Percentiles rank a stretch among this genome's conserved stretches.
phyloP scores from a whole-genome alignment of 2,888 invertebrate species.

The Griposia aprilina region DNA sequence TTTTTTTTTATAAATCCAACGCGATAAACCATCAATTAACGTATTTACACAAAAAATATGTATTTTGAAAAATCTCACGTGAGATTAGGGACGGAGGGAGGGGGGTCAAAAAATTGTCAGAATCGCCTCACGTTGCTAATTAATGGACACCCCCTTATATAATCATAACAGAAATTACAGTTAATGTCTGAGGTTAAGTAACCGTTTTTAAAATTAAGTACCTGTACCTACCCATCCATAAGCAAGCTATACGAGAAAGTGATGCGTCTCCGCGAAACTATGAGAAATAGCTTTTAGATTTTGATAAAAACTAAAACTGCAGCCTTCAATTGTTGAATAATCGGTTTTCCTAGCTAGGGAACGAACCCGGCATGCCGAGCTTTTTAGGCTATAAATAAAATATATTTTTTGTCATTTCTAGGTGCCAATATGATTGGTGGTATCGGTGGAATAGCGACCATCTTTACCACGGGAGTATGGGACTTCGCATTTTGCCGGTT shows the following conservation, averaged over 20 bases:
- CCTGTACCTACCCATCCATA: background rate
- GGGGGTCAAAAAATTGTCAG: no score
- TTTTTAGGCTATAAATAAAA: background rate
- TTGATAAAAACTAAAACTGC: background rate
- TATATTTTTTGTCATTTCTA: constrained; percentile 64
- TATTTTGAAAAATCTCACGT: no score
- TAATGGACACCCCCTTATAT: no score
- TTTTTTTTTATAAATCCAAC: no score
- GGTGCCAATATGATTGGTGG: constrained; percentile 94
- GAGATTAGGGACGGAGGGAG: no score
- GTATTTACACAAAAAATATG: no score
- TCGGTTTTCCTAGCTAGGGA: background rate
- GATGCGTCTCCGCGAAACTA: background rate
- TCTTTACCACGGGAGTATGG: constrained; percentile 93
- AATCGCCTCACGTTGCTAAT: no score
- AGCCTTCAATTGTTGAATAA: background rate
- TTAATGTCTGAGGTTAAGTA: background rate
- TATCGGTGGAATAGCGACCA: constrained; percentile 92
- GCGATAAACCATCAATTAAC: no score
- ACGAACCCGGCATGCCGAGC: background rate
- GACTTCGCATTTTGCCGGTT: constrained; percentile 95
- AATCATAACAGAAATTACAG: background rate
- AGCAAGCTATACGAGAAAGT: background rate
- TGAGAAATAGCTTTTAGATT: background rate
- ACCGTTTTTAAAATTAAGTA: background rate